phyloP scores from a whole-genome alignment of 2,888 invertebrate species.

The Syrista parreyssii region DNA sequence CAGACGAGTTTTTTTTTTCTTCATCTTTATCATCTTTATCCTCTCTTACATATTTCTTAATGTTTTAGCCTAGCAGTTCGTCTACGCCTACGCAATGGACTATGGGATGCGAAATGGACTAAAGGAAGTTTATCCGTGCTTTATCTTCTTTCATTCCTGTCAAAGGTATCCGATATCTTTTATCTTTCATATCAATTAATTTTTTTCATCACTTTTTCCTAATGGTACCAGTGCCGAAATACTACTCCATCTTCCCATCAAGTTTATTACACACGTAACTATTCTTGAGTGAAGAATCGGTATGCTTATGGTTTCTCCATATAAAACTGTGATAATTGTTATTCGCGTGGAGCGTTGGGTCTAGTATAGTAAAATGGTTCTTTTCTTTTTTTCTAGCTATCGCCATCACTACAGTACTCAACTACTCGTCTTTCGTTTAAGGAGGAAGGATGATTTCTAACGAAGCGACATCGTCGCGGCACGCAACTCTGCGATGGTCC shows the following conservation, averaged over 20 bases:
- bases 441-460: background rate
- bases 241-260: background rate
- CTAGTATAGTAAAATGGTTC: background rate
- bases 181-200: background rate
- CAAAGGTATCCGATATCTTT: background rate
- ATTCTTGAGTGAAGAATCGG: background rate
- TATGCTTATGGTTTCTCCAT: background rate
- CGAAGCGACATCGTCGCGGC: background rate
- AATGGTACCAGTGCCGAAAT: background rate
- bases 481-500: background rate
- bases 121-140: background rate
- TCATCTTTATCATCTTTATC: background rate
- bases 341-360: background rate
- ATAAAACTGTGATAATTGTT: background rate
- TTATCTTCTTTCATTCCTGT: background rate
- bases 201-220: background rate
- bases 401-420: background rate
- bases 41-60: background rate
- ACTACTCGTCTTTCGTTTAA: background rate
- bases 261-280: background rate
- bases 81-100: background rate
- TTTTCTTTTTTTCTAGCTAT: background rate
- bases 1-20: conserved; percentile 1
- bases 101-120: background rate
- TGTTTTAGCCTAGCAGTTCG: background rate